Conservation (phyloP, 2,113 vertebrate genomes). For the Pseudopipra pipra region DNA sequence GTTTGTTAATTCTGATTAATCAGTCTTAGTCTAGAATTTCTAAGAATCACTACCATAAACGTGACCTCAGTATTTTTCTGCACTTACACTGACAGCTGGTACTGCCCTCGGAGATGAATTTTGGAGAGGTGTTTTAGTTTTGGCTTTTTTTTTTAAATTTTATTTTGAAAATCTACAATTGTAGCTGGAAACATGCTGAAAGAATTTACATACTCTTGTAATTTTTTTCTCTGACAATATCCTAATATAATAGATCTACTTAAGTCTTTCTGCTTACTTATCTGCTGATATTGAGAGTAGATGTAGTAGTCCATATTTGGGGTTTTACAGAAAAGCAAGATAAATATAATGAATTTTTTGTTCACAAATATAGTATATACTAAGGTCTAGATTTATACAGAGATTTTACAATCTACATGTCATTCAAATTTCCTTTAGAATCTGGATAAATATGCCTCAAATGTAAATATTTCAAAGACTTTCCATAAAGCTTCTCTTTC, state of each 20-base stretch:
- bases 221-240: neutral
- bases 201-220: neutral
- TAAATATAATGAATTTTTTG: neutral
- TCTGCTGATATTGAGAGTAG: neutral
- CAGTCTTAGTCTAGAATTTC: neutral
- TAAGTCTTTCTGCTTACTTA: neutral
- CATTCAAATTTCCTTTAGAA: neutral
- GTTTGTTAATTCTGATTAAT: neutral
- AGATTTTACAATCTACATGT: neutral
- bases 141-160: neutral
- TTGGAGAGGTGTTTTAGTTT: neutral
- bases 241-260: neutral
- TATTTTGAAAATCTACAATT: neutral
- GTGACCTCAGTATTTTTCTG: conserved; percentile 4
- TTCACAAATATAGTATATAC: neutral
- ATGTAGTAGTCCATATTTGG: neutral
- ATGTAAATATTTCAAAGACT: neutral
- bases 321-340: neutral
- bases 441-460: neutral
- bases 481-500: neutral
- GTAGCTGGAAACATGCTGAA: neutral
- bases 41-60: neutral
- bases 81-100: neutral
- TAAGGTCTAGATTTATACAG: neutral
- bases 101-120: neutral